Conservation (phyloP, 2,888 invertebrate genomes). For the Notocelia uddmanniana region DNA sequence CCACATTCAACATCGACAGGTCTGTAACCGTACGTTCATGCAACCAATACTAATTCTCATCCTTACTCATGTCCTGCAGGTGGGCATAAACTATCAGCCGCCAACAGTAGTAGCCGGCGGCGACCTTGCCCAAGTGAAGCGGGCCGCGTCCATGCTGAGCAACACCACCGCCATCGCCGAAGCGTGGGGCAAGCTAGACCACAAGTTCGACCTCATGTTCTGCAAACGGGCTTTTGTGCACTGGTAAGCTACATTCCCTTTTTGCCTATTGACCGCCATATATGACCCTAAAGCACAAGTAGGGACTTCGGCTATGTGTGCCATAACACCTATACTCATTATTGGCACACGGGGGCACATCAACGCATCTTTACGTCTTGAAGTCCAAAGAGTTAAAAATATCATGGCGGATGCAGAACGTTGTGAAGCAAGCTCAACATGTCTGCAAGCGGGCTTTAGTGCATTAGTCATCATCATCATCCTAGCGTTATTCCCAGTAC, state of each 20-base stretch:
- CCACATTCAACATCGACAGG: too few species aligned
- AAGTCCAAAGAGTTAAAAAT: too few species aligned
- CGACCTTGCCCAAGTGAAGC: conserved; percentile 92
- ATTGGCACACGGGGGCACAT: too few species aligned
- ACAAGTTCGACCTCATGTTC: conserved; percentile 98
- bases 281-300: too few species aligned
- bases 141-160: conserved; percentile 95
- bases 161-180: conserved; percentile 97
- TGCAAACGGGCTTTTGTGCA: conserved; percentile 97
- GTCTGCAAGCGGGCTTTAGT: conserved; percentile 84
- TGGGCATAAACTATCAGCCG: conserved; percentile 93
- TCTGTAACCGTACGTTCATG: too few species aligned
- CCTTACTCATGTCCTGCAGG: conserved; percentile 58
- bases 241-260: conserved; percentile 87
- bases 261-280: too few species aligned
- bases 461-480: too few species aligned
- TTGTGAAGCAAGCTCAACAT: not conserved
- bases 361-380: too few species aligned
- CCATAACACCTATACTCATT: too few species aligned
- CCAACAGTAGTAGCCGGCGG: conserved; percentile 92
- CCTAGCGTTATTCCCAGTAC: too few species aligned
- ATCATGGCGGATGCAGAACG: too few species aligned
- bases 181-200: conserved; percentile 95
- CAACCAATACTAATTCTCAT: not conserved
- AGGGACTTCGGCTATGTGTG: too few species aligned